Conservation (phyloP, 2,113 vertebrate genomes). For the Gambusia holbrooki region DNA sequence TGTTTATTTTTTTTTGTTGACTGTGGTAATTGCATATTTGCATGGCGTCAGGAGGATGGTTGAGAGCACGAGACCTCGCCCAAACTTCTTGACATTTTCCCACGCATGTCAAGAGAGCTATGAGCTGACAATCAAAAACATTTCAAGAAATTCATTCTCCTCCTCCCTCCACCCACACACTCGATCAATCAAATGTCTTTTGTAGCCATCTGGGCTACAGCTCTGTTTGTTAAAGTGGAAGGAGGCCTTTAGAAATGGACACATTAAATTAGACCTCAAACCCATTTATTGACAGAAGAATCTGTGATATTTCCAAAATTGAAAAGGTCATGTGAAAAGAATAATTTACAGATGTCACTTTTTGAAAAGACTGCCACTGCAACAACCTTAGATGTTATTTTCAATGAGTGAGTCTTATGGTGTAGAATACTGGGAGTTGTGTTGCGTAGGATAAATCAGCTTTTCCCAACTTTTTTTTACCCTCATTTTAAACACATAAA, state of each 20-base stretch:
- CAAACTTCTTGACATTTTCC: constrained; percentile 66
- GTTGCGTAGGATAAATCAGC: too few relatives aligned
- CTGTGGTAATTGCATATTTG: neutral
- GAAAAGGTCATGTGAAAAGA: neutral
- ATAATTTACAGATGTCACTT: constrained; percentile 28
- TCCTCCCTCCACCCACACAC: constrained; percentile 41
- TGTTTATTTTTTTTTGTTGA: constrained; percentile 10
- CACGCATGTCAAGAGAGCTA: constrained; percentile 59
- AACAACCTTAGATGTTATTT: too few relatives aligned
- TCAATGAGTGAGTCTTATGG: too few relatives aligned
- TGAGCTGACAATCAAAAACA: constrained; percentile 49
- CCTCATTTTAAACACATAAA: too few relatives aligned
- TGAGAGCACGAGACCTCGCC: constrained; percentile 37
- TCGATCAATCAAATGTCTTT: constrained; percentile 58
- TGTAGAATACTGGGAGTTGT: too few relatives aligned
- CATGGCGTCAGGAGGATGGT: neutral
- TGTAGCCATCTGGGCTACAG: neutral
- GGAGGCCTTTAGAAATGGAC: neutral
- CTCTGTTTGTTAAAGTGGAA: neutral
- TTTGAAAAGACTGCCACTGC: too few relatives aligned
- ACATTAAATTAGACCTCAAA: neutral
- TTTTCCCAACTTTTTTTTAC: too few relatives aligned
- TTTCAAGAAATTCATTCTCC: constrained; percentile 58
- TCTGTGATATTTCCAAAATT: neutral
- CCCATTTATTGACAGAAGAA: neutral